Base-by-base conservation (phyloP, 2,888 invertebrate species). In the Volucella inanis region DNA sequence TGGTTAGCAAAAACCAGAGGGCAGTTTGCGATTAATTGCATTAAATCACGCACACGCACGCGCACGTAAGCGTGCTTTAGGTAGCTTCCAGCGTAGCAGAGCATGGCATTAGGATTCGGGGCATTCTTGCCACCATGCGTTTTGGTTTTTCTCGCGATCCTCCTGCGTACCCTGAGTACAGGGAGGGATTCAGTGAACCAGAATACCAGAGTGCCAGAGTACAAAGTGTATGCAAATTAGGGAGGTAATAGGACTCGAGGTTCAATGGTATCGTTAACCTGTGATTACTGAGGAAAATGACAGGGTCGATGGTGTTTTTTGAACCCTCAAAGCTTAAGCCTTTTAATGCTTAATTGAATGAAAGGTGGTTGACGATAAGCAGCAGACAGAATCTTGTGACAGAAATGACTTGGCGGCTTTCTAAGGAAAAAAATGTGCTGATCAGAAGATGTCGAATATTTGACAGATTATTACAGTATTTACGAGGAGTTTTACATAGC, bases 41-140 rank as follows among this genome's bases (percentile, higher is more conserved):
- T 77, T 62, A 77, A 81, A 85, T 76, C 85, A 85, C 85, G 85
- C 85, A 85, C 85, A 85, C 85, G 85, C 85, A 85, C 67, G 77
- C 85, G 62, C 38, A 77, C 61, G 54, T 68, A 85, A 85, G 85
- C 85, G 85, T 85, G 85, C 81, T 80, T 72, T 72, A 81, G 80
- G 85, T 80, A 81, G 85, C 81, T 72, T 47, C 72, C 72, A 80
- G 85, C 81, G 57, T 77, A 59, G 65, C 31, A 31, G 31, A 31
- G 31, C 75, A 71, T 70, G 70, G 79, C 68, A 85, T 85, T 76
- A 81, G 76, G 80, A 85, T 80, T 62, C 85, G 49, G 80, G 84
- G 70, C 79, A 85, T 85, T 85, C 80, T 75, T 65, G 79, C 83
- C 79, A 84, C 74, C 50, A 77, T 72, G n/a, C 57, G 38, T 14